Base-by-base conservation (phyloP, 37 sponge, comb jelly and placozoan species). In the Bolinopsis microptera region DNA sequence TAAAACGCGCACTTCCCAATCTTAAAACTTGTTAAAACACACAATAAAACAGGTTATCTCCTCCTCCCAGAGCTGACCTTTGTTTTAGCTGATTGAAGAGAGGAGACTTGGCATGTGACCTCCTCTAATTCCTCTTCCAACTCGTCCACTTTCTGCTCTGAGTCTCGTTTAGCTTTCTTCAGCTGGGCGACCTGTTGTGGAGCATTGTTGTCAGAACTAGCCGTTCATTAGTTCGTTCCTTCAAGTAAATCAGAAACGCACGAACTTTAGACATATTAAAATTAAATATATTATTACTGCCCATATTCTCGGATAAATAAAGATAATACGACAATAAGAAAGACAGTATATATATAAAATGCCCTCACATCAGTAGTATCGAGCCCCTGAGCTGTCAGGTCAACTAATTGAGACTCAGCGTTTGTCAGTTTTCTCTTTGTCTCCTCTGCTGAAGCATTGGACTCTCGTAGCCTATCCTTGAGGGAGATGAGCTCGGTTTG, bases 111-210 rank as follows among this genome's bases (percentile, higher is more conserved):
- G 31, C 94, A 32, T 35, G 94, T 95, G 38, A 93, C 93, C 31
- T 98, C 98, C 77, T 98, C 98, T 76, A 98, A 93, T 39, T 99
- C 99, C 48, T 99, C 99, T 70, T 99, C 98, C 28, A 96, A 93
- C 61, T 96, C 99, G 31, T 95, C 97, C 30, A 99, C 69, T 93
- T 95, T 96, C 21, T 83, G 39, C 82, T 99, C 97, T 72, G 95
- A 69, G 30, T 99, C 99, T 40, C 95, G 94, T 93, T 97, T 97
- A 48, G 93, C 93, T 33, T 94, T 94, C 83, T 96, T 96, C 94
- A 96, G 93, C 0, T 96, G 94, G 13, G 94, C 93, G 30, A 97
- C 27, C 95, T 98, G 82, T 21, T 2, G 35, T n/a, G 18, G 9
- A 68, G 69, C 69, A 18, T 61, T 61, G 18, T 9, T 61, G 68